Evolutionary conservation across 2,797 vertebrate species (phyloP).

Genomic region (Cyclura pinguis): DNA sequence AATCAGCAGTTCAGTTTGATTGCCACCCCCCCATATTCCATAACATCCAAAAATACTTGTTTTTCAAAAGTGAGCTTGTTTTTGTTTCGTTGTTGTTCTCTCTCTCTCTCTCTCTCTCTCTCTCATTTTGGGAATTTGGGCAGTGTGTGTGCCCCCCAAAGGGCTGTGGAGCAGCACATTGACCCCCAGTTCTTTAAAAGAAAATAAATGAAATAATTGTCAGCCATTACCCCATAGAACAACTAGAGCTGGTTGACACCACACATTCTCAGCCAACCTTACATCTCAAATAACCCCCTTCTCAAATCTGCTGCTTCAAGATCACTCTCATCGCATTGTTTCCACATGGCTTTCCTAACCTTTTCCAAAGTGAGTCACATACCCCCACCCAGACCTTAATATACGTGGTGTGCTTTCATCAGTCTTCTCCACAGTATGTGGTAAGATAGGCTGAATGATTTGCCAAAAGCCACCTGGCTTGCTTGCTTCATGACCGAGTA

Average conservation of each 20-base stretch:
- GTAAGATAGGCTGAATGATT: not conserved
- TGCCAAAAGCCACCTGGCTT: constrained; percentile 27
- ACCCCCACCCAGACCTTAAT: not conserved
- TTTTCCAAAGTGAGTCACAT: not conserved
- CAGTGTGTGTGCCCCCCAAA: too few species aligned
- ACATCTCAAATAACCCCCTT: not conserved
- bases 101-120: too few species aligned
- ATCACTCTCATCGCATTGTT: not conserved
- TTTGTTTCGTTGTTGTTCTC: too few species aligned
- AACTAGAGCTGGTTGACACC: not conserved
- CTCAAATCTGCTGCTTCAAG: not conserved
- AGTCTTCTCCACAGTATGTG: not conserved
- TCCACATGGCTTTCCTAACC: not conserved
- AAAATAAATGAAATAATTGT: too few species aligned
- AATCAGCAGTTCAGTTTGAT: too few species aligned
- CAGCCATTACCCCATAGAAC: too few species aligned
- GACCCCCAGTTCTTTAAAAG: too few species aligned
- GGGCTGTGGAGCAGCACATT: too few species aligned
- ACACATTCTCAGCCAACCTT: not conserved
- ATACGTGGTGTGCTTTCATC: not conserved
- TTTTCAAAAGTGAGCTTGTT: too few species aligned
- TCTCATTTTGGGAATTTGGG: too few species aligned
- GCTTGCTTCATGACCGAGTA: not conserved
- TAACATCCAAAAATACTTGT: too few species aligned
- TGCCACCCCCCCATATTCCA: too few species aligned